Evolutionary conservation across 37 sponge, comb jelly and placozoan species (phyloP).

Genomic region (Theonella swinhoei): DNA sequence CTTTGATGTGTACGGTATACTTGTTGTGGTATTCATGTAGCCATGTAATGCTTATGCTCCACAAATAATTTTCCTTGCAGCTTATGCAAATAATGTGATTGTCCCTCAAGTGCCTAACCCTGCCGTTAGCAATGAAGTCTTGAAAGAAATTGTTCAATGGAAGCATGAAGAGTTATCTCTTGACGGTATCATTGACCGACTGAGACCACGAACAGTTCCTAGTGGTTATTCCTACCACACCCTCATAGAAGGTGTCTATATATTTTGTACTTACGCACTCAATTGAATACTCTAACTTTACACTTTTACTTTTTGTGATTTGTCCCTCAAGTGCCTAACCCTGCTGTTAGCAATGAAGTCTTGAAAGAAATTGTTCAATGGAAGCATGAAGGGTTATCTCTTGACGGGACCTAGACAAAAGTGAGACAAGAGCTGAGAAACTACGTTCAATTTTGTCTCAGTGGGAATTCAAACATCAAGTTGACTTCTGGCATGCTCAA

Average conservation of each 20-base stretch:
- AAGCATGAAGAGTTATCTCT: not conserved
- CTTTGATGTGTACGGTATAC: not conserved
- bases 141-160: slow-evolving; percentile 12
- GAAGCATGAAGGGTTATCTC: not conserved
- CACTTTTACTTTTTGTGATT: too few relatives aligned
- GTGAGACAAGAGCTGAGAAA: slow-evolving; percentile 5
- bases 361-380: slow-evolving; percentile 6
- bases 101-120: slow-evolving; percentile 15
- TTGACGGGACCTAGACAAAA: not conserved
- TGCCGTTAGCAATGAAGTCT: not conserved
- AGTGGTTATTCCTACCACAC: slow-evolving; percentile 5
- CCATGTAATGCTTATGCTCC: not conserved
- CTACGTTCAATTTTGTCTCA: slow-evolving; percentile 41
- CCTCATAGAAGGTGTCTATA: not conserved
- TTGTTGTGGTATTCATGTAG: not conserved
- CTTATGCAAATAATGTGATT: not conserved
- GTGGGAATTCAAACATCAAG: slow-evolving; percentile 10
- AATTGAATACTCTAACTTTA: not conserved
- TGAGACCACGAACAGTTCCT: slow-evolving; percentile 13
- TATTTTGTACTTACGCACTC: not conserved
- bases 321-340: slow-evolving; percentile 13
- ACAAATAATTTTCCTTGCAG: slow-evolving; percentile 21
- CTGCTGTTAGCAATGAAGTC: not conserved
- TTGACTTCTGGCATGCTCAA: slow-evolving; percentile 4
- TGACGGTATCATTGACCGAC: slow-evolving; percentile 2